Evolutionary conservation across 2,888 invertebrate species (phyloP).

Genomic region (Agrotis exclamationis): DNA sequence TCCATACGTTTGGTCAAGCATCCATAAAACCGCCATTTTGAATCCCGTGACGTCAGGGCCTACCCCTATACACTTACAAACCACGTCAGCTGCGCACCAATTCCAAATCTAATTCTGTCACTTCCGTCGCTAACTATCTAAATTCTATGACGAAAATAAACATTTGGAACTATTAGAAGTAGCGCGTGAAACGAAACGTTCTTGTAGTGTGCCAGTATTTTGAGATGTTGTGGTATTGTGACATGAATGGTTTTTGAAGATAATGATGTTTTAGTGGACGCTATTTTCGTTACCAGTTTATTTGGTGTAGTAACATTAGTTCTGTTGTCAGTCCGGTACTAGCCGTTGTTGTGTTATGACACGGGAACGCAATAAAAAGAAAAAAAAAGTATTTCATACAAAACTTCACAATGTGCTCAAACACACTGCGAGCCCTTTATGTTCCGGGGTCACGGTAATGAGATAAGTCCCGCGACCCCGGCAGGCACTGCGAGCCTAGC

Average conservation of each 20-base stretch:
- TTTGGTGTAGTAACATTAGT: no score
- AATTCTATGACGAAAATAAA: conserved; percentile 63
- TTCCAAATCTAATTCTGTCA: conserved; percentile 56
- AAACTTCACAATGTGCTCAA: no score
- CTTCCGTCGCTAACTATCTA: conserved; percentile 63
- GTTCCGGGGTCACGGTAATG: no score
- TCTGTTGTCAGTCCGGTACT: no score
- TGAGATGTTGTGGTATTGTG: conserved; percentile 17
- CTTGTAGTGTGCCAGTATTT: conserved; percentile 33
- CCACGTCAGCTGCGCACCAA: conserved; percentile 61
- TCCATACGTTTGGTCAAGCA: background rate
- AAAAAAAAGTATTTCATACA: no score
- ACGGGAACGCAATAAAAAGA: no score
- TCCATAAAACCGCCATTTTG: background rate
- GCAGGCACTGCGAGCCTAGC: no score
- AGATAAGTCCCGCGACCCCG: no score
- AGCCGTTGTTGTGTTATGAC: no score
- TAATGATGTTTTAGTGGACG: conserved; percentile 3
- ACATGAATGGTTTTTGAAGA: conserved; percentile 32
- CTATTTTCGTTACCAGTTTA: no score
- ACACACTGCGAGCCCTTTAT: no score
- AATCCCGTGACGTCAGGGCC: conserved; percentile 46
- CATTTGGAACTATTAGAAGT: conserved; percentile 54
- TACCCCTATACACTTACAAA: conserved; percentile 55
- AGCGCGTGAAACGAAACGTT: conserved; percentile 45